Evolutionary conservation across 92 coral and sea anemone species (phyloP).

Genomic region (Paragorgia papillata): DNA sequence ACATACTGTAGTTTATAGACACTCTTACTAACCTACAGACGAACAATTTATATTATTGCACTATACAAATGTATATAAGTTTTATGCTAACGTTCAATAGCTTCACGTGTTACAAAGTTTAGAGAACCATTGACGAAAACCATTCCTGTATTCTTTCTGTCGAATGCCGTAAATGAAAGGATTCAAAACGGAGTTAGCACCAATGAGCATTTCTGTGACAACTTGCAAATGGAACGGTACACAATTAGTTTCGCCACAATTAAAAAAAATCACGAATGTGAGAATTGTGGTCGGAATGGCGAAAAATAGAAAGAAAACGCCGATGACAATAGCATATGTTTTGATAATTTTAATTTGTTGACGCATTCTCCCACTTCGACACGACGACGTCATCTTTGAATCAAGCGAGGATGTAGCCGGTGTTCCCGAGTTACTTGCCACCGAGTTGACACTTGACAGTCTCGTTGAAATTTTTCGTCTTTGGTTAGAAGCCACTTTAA

Average conservation of each 20-base stretch:
- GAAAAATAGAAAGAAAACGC: background rate
- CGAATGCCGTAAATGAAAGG: too few species aligned
- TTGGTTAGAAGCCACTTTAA: slow-evolving; percentile 2
- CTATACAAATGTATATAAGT: too few species aligned
- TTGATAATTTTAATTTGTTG: background rate
- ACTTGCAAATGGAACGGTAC: background rate
- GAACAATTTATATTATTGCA: too few species aligned
- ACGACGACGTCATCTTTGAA: too few species aligned
- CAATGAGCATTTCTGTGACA: background rate
- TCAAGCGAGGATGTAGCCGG: background rate
- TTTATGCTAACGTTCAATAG: too few species aligned
- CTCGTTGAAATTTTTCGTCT: background rate
- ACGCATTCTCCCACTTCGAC: background rate
- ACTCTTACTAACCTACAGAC: too few species aligned
- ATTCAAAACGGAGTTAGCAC: slow-evolving; percentile 2
- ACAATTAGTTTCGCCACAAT: background rate
- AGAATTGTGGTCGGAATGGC: background rate
- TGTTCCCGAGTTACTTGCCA: background rate
- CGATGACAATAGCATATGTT: background rate
- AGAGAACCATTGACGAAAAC: background rate
- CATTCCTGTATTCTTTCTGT: slow-evolving; percentile 27
- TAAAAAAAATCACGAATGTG: background rate
- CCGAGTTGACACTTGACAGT: background rate
- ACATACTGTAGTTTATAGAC: too few species aligned
- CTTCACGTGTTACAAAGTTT: background rate